Percentiles rank a stretch among this genome's conserved stretches.
phyloP scores from a whole-genome alignment of 2,113 vertebrate genomes.

The Numida meleagris region DNA sequence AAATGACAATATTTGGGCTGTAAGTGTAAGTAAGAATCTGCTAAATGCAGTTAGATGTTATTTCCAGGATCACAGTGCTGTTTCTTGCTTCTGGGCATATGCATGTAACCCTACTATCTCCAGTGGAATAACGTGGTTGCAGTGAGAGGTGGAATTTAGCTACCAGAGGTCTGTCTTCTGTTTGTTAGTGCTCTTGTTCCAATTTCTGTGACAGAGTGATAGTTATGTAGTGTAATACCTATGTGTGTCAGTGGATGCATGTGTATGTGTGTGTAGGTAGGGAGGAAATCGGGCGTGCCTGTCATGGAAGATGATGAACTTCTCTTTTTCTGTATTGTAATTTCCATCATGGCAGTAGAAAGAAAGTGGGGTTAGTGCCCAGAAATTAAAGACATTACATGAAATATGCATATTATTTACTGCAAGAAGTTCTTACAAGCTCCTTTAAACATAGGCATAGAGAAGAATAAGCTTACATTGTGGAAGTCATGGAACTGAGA shows the following conservation, averaged over 20 bases:
- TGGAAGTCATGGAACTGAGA: background rate
- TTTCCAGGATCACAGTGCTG: background rate
- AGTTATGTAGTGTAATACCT: background rate
- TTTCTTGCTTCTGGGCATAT: background rate
- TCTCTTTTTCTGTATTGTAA: background rate
- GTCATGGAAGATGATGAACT: background rate
- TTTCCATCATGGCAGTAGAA: background rate
- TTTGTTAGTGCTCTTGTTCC: background rate
- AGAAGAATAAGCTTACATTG: background rate
- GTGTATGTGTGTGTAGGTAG: background rate
- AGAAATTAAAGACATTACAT: background rate
- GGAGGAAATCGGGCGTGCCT: background rate
- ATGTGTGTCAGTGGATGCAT: background rate
- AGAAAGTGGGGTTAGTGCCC: background rate
- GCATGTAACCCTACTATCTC: background rate
- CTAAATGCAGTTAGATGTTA: background rate
- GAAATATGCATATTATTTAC: background rate
- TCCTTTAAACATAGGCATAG: background rate
- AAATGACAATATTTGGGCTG: background rate
- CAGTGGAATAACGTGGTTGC: background rate
- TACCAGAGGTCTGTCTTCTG: background rate
- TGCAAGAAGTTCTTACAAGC: background rate
- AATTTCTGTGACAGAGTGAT: background rate
- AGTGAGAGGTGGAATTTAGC: background rate
- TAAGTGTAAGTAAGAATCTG: background rate